Conservation (phyloP, 2,113 vertebrate genomes). For the Rutilus rutilus region DNA sequence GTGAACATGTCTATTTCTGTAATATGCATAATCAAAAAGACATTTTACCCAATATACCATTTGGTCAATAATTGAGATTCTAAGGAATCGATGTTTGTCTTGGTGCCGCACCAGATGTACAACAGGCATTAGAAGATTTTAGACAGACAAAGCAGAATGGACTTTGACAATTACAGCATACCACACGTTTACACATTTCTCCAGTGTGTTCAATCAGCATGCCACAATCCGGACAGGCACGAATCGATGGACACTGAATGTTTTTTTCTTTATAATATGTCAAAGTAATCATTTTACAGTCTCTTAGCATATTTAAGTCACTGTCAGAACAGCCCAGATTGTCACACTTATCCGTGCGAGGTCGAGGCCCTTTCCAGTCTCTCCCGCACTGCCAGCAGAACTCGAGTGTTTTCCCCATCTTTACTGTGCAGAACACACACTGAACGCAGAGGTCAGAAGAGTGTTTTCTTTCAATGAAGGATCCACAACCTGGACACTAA, state of each 20-base stretch:
- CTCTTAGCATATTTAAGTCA: neutral
- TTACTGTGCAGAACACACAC: neutral
- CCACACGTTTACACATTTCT: neutral
- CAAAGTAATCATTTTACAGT: neutral
- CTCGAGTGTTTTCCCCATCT: no score
- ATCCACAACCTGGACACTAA: neutral
- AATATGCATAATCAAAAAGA: neutral
- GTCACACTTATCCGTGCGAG: neutral
- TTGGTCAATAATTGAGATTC: neutral
- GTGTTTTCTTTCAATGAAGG: neutral
- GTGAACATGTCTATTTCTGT: neutral
- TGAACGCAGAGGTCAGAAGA: neutral
- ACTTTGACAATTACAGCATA: neutral
- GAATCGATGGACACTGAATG: neutral
- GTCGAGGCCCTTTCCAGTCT: neutral
- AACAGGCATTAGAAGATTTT: neutral
- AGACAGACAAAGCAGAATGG: neutral
- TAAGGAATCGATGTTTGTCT: neutral
- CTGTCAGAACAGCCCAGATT: neutral
- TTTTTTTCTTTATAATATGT: neutral
- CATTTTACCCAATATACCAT: neutral
- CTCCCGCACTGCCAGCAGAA: no score
- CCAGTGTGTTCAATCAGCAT: neutral
- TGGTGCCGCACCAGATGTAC: neutral
- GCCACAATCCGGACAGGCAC: neutral